These are phyloP conservation scores for Phrixothrix hirtus DNA, from an alignment of 2,888 invertebrate species.

Conservation along the genomic window DNA sequence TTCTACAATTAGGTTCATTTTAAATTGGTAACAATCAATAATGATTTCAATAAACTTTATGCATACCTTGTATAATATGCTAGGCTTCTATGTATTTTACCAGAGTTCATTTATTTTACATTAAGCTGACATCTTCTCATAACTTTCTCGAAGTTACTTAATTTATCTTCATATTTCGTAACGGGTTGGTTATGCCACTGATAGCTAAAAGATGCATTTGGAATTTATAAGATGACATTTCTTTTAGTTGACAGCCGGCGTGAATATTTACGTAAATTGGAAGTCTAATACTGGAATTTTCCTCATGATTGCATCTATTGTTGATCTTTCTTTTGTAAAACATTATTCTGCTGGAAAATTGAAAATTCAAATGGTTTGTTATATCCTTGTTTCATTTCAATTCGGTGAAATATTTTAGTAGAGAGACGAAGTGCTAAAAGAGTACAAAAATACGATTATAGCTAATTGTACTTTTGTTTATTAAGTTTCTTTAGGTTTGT, in stretches of 20 bases:
- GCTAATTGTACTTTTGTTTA: slow-evolving; percentile 22
- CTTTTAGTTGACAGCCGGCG: slow-evolving; percentile 26
- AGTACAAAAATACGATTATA: slow-evolving; percentile 8
- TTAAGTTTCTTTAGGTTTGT: slow-evolving; percentile 31
- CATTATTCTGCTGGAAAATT: slow-evolving; percentile 25
- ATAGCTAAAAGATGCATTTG: slow-evolving; percentile 19
- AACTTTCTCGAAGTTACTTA: background rate
- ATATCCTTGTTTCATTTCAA: slow-evolving; percentile 20
- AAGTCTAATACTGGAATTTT: slow-evolving; percentile 25
- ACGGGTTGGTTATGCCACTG: slow-evolving; percentile 6
- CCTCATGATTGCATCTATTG: slow-evolving; percentile 27
- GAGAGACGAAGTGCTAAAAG: background rate
- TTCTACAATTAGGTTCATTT: too few relatives aligned
- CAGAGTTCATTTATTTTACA: slow-evolving; percentile 11
- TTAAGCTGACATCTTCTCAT: background rate
- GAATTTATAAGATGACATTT: slow-evolving; percentile 22
- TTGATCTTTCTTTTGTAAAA: slow-evolving; percentile 17
- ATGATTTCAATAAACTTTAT: too few relatives aligned
- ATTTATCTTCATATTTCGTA: slow-evolving; percentile 15
- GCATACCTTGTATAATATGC: background rate
- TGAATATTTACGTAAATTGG: slow-evolving; percentile 29
- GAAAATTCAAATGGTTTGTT: slow-evolving; percentile 23
- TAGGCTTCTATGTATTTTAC: background rate
- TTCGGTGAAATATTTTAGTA: slow-evolving; percentile 12
- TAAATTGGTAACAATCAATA: too few relatives aligned